Evolutionary conservation across 1,140 invertebrate species (phyloP), one percentile per base, ranked within the genome.

Genomic region (Cherax destructor): DNA sequence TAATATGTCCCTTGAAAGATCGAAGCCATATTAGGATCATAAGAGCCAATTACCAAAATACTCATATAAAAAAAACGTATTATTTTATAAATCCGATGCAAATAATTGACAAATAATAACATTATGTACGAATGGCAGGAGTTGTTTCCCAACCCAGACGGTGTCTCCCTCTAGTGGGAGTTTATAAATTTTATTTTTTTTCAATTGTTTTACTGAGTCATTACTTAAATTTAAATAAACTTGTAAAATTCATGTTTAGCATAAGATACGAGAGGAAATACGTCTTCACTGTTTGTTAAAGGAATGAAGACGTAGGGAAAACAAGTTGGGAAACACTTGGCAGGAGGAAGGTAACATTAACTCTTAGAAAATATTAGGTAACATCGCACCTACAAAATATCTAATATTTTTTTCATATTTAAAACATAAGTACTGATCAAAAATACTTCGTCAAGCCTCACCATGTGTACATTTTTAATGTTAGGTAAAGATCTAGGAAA

Each of bases 1-100:
- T 72, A 56, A 89, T 89, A 89, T 89, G 87, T 83, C 69, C 87
- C 87, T 89, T 89, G 87, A 76, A 89, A 89, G 49, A 83, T 89
- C 80, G 65, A 89, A 89, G 85, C 24, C 52, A 87, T 24, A 78
- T 87, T 87, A 87, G 85, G 77, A 87, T n/a, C 85, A 79, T 47
- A 13, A 24, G 30, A 41, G 9, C 56, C 49, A 30, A 74, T 74
- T 59, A 16, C 47, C 72, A 74, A 47, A 56, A 11, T 59, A 77
- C 11, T 50, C 74, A 87, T 56, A 61, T 69, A 7, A 69, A 18
- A 69, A 10, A 74, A 69, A 59, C 16, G 9, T 59, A 65, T 21
- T 65, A 65, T 21, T 10, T 16, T 65, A 65, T 65, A 18, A 74
- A 74, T 74, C 69, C 21, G n/a, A 30, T 74, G 1, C 69, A 74